Evolutionary conservation across 2,797 vertebrate genomes (phyloP).

Genomic region (Catostomus latipinnis): DNA sequence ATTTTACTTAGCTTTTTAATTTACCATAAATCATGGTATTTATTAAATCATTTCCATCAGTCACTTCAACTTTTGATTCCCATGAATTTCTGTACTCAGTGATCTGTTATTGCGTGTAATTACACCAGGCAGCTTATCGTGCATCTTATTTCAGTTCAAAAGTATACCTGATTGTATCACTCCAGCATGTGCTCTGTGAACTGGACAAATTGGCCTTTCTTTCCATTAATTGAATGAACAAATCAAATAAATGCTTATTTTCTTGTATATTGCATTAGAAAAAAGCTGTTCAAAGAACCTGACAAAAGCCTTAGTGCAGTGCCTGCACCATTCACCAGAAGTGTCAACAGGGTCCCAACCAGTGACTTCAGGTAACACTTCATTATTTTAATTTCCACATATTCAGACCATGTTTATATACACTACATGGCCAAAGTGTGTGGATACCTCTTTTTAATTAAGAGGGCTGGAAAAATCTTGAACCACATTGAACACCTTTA

Average conservation of each 20-base stretch:
- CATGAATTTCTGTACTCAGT: background rate
- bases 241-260: slow-evolving; percentile 2
- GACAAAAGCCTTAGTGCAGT: slow-evolving; percentile 68
- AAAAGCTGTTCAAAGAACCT: slow-evolving; percentile 72
- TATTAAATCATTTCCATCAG: too few species aligned
- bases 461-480: too few species aligned
- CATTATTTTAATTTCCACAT: slow-evolving; percentile 35
- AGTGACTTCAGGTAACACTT: slow-evolving; percentile 75
- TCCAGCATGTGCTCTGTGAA: background rate
- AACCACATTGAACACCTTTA: too few species aligned
- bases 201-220: background rate
- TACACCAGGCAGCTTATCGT: background rate
- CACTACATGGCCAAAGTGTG: too few species aligned
- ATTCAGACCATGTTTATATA: background rate
- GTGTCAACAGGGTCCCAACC: slow-evolving; percentile 76
- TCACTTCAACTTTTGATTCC: background rate
- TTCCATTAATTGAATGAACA: background rate
- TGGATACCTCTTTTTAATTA: too few species aligned
- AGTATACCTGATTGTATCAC: background rate
- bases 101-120: background rate
- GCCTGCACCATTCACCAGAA: slow-evolving; percentile 74
- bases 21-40: background rate
- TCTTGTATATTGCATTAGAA: slow-evolving; percentile 72
- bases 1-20: too few species aligned
- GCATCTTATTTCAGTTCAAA: background rate